A percentile compares a stretch with the other conserved stretches of the same genome.
These are phyloP conservation scores for Amblyjoppa fuscipennis DNA, from an alignment of 2,888 invertebrate species.

Conservation along the genomic window DNA sequence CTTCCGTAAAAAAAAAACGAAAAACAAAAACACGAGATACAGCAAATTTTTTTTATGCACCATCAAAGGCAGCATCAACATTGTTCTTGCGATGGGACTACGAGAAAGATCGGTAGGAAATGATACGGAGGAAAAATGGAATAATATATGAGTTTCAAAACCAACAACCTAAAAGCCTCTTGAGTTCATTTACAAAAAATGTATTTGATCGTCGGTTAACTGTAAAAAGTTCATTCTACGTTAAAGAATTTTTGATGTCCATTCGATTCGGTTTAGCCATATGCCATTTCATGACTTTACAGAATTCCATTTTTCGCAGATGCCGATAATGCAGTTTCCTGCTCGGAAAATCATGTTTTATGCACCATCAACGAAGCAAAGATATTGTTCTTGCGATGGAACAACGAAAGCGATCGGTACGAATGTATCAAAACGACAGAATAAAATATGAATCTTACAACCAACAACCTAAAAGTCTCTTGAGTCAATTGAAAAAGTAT, in stretches of 20 bases:
- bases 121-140: background rate
- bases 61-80: background rate
- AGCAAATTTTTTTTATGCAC: conserved; percentile 13
- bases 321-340: conserved; percentile 20
- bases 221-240: background rate
- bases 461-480: too few relatives aligned
- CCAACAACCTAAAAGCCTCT: too few relatives aligned
- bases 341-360: background rate
- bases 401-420: too few relatives aligned
- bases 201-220: too few relatives aligned
- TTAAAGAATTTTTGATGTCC: background rate
- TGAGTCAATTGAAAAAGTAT: background rate
- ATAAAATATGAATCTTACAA: too few relatives aligned
- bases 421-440: too few relatives aligned
- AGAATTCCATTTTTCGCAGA: background rate
- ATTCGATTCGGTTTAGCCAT: conserved; percentile 11
- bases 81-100: background rate
- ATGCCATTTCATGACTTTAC: background rate
- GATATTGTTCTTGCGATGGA: too few relatives aligned
- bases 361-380: too few relatives aligned
- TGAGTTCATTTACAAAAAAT: too few relatives aligned
- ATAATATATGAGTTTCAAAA: conserved; percentile 29
- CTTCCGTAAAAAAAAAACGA: conserved; percentile 1
- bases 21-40: background rate
- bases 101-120: conserved; percentile 1